phyloP scores from a whole-genome alignment of 2,888 invertebrate genomes.

The Rhorus exstirpatorius region DNA sequence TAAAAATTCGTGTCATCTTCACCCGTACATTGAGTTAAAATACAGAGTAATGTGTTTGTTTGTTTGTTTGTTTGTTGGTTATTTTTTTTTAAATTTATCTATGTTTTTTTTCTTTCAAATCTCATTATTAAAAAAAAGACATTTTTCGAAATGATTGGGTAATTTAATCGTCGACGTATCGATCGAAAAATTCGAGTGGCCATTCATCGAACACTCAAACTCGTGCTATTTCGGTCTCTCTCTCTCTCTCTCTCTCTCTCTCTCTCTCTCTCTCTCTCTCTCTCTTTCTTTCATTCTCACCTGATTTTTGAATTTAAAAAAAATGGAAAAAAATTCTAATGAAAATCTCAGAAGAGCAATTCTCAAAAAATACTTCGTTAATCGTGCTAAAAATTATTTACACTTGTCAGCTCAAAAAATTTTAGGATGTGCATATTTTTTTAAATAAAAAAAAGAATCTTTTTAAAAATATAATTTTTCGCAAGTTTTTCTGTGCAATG shows the following conservation, averaged over 20 bases:
- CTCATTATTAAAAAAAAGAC: slow-evolving; percentile 64
- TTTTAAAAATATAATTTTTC: no score
- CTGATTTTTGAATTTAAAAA: no score
- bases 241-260: slow-evolving; percentile 70
- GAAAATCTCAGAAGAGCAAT: no score
- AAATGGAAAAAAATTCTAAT: no score
- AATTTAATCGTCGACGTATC: slow-evolving; percentile 65
- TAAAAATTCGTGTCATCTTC: slow-evolving; percentile 85
- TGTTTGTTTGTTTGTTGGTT: slow-evolving; percentile 74
- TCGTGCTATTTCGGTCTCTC: slow-evolving; percentile 72
- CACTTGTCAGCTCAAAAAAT: no score
- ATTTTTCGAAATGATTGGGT: slow-evolving; percentile 54
- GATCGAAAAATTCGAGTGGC: slow-evolving; percentile 51
- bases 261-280: slow-evolving; percentile 27
- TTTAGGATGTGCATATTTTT: no score
- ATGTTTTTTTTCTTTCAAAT: slow-evolving; percentile 75
- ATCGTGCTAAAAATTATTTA: no score
- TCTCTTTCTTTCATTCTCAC: background rate
- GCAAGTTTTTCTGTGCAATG: no score
- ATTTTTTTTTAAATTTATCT: slow-evolving; percentile 78
- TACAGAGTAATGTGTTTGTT: slow-evolving; percentile 75
- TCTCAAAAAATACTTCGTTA: no score
- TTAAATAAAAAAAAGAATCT: no score
- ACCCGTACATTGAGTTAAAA: slow-evolving; percentile 79
- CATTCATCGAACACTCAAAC: slow-evolving; percentile 67